Percentiles rank a stretch among this genome's conserved stretches.
These are phyloP conservation scores for Psilanteris sp. DNA, from an alignment of 1,140 invertebrate species.

Conservation along the genomic window DNA sequence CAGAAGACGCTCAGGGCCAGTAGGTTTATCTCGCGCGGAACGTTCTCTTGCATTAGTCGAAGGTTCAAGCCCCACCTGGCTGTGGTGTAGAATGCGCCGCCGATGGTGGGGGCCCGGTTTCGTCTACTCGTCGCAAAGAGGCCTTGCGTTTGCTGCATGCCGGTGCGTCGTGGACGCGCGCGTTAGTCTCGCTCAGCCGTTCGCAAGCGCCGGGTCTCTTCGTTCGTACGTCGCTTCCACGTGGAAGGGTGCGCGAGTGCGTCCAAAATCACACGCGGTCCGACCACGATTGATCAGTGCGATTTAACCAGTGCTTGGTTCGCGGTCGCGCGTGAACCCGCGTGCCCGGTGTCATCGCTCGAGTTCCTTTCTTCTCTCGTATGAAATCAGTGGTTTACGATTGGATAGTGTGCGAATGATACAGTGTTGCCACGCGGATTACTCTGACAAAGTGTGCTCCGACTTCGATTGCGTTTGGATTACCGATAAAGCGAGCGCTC, in stretches of 20 bases:
- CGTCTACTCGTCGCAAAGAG: constrained; percentile 37
- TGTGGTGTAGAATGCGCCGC: constrained; percentile 26
- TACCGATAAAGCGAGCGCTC: constrained; percentile 18
- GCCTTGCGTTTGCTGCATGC: constrained; percentile 44
- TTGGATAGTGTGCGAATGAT: constrained; percentile 56
- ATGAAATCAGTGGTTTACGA: constrained; percentile 32
- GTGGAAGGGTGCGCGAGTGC: constrained; percentile 52
- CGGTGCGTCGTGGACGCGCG: constrained; percentile 47
- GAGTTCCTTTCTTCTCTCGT: background rate
- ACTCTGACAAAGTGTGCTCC: constrained; percentile 37
- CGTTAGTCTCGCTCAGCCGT: constrained; percentile 59
- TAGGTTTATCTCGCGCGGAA: constrained; percentile 55
- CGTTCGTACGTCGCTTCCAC: constrained; percentile 19
- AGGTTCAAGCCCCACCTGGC: constrained; percentile 36
- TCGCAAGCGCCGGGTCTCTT: constrained; percentile 37
- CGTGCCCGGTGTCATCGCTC: no score
- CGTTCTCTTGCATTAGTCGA: constrained; percentile 51
- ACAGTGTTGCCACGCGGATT: constrained; percentile 58
- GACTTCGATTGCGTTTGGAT: constrained; percentile 43
- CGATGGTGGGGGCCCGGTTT: constrained; percentile 45
- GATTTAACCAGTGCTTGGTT: constrained; percentile 1
- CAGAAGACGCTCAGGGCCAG: constrained; percentile 55
- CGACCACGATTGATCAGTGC: constrained; percentile 4
- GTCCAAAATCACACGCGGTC: background rate
- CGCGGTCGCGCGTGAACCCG: background rate